A percentile compares a stretch with the other conserved stretches of the same genome.
These are phyloP conservation scores for Julus scandinavius DNA, from an alignment of 2,888 invertebrate genomes.

Conservation along the genomic window DNA sequence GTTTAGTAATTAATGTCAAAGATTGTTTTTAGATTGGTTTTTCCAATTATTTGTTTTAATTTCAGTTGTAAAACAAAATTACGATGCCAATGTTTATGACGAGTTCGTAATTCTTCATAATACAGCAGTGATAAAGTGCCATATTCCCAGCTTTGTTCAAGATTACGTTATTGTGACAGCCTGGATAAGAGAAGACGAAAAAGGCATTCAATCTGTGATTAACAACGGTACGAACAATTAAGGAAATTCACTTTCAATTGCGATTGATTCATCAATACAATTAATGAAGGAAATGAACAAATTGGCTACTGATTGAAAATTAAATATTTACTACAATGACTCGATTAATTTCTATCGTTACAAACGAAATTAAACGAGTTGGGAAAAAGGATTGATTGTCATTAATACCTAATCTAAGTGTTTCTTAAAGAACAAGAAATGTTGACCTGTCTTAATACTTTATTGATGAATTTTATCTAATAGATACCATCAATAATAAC, in stretches of 20 bases:
- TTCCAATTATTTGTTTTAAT: constrained; percentile 45
- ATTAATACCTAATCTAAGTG: too few relatives aligned
- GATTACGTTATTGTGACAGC: constrained; percentile 66
- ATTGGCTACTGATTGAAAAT: not conserved
- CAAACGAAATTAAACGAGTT: constrained; percentile 19
- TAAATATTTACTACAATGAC: not conserved
- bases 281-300: not conserved
- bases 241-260: not conserved
- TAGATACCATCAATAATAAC: too few relatives aligned
- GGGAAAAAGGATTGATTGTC: too few relatives aligned
- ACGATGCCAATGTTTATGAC: constrained; percentile 64
- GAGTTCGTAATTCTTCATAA: constrained; percentile 65
- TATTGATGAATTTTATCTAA: too few relatives aligned
- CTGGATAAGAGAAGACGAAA: constrained; percentile 62
- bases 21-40: too few relatives aligned
- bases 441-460: too few relatives aligned
- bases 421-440: too few relatives aligned
- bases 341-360: not conserved
- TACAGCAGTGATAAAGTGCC: constrained; percentile 66
- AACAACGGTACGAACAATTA: constrained; percentile 50
- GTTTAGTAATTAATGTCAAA: too few relatives aligned
- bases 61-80: constrained; percentile 61
- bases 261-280: constrained; percentile 11
- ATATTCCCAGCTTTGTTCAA: constrained; percentile 66
- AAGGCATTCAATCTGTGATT: constrained; percentile 52